A percentile compares a stretch with the other conserved stretches of the same genome.
phyloP scores from a whole-genome alignment of 2,888 invertebrate species.

The Andrena bicolor region DNA sequence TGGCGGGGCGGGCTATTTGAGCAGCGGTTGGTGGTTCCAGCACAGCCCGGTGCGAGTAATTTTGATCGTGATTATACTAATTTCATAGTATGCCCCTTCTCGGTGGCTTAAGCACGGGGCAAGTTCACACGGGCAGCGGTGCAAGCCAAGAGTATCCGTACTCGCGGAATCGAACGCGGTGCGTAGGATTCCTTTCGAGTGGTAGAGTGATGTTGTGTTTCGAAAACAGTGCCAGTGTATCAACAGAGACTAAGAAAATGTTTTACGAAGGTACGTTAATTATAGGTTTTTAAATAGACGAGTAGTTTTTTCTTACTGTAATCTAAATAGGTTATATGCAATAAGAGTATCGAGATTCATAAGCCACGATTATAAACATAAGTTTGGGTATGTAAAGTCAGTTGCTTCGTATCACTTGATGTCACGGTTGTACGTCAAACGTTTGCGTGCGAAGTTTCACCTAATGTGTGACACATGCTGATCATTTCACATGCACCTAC shows the following conservation, averaged over 20 bases:
- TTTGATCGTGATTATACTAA: slow-evolving; percentile 82
- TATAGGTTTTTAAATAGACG: background rate
- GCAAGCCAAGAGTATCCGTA: slow-evolving; percentile 65
- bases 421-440: background rate
- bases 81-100: slow-evolving; percentile 80
- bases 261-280: slow-evolving; percentile 31
- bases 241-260: background rate
- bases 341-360: slow-evolving; percentile 19
- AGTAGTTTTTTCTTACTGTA: background rate
- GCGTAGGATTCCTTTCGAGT: slow-evolving; percentile 19
- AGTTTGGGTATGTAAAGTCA: slow-evolving; percentile 8
- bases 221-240: background rate
- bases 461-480: slow-evolving; percentile 3
- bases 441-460: slow-evolving; percentile 14
- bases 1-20: slow-evolving; percentile 78
- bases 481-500: background rate
- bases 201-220: slow-evolving; percentile 27
- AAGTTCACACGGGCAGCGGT: slow-evolving; percentile 74
- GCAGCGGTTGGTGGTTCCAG: slow-evolving; percentile 79
- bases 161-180: slow-evolving; percentile 60
- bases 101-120: slow-evolving; percentile 74
- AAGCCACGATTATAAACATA: slow-evolving; percentile 11
- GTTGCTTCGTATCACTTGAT: slow-evolving; percentile 10
- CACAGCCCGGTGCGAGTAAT: slow-evolving; percentile 77
- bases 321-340: slow-evolving; percentile 3